Percentiles rank a stretch among this genome's conserved stretches.
Conservation (phyloP, 2,888 invertebrate genomes). For the Protonemura montana region DNA sequence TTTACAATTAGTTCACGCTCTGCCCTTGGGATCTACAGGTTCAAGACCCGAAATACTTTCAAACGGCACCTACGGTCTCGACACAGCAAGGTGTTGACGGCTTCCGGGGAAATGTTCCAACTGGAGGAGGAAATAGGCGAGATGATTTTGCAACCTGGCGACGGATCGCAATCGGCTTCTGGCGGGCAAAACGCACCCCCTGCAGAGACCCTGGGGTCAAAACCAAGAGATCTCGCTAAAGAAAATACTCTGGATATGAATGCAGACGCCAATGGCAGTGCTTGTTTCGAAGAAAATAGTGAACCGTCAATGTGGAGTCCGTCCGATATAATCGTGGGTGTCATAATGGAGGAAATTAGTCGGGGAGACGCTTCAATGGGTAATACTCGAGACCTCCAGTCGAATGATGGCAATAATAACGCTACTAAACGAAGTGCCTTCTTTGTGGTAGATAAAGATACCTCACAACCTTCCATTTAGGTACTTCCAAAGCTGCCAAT, state of each 20-base stretch:
- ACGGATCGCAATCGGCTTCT: background rate
- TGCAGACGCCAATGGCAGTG: no score
- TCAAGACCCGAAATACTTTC: constrained; percentile 68
- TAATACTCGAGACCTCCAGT: no score
- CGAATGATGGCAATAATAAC: background rate
- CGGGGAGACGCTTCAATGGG: no score
- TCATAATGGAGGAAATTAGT: no score
- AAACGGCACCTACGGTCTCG: constrained; percentile 67
- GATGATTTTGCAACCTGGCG: background rate
- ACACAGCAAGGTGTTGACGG: constrained; percentile 65
- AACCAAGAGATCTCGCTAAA: no score
- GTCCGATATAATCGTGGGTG: no score
- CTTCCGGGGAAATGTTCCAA: constrained; percentile 58
- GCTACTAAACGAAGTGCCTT: background rate
- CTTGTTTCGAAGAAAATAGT: no score
- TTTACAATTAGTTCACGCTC: background rate
- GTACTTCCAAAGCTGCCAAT: constrained; percentile 48
- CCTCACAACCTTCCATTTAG: background rate
- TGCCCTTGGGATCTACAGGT: constrained; percentile 55
- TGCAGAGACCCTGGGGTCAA: no score
- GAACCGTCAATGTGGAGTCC: no score
- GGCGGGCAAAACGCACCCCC: background rate
- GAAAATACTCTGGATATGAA: no score
- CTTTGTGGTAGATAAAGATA: background rate
- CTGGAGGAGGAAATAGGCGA: background rate